Evolutionary conservation across 2,888 invertebrate species (phyloP).

Genomic region (Lapara coniferarum): DNA sequence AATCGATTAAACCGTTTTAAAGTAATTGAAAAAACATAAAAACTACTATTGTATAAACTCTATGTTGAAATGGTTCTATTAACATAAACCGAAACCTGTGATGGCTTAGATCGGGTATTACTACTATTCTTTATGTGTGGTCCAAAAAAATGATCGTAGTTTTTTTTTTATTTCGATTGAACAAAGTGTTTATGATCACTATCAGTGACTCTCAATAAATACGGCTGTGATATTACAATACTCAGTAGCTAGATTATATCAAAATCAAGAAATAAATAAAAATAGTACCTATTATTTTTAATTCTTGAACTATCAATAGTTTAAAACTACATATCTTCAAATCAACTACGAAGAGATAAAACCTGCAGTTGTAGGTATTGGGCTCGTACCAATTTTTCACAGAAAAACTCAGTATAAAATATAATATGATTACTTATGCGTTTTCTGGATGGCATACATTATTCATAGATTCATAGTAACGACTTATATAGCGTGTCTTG

Average conservation of each 20-base stretch:
- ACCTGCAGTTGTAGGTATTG: too few relatives aligned
- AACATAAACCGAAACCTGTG: conserved; percentile 26
- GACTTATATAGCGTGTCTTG: too few relatives aligned
- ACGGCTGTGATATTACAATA: too few relatives aligned
- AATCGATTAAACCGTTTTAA: conserved; percentile 3
- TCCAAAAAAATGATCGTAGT: background rate
- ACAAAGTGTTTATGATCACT: background rate
- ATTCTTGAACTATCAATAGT: background rate
- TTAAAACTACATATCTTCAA: background rate
- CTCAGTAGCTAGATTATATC: too few relatives aligned
- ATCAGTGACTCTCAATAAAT: background rate
- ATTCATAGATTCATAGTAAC: too few relatives aligned
- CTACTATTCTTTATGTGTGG: background rate
- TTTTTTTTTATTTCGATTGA: background rate
- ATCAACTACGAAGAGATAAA: too few relatives aligned
- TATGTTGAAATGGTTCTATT: conserved; percentile 13
- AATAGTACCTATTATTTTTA: background rate
- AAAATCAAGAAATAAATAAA: background rate
- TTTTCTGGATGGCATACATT: too few relatives aligned
- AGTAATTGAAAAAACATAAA: conserved; percentile 8
- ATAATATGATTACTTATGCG: too few relatives aligned
- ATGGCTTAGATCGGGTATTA: background rate
- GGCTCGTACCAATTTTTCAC: too few relatives aligned
- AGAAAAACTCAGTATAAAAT: too few relatives aligned
- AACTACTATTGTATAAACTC: background rate